Percentiles rank a stretch among this genome's conserved stretches.
phyloP scores from a whole-genome alignment of 2,888 invertebrate genomes.

The Anaspis maculata region DNA sequence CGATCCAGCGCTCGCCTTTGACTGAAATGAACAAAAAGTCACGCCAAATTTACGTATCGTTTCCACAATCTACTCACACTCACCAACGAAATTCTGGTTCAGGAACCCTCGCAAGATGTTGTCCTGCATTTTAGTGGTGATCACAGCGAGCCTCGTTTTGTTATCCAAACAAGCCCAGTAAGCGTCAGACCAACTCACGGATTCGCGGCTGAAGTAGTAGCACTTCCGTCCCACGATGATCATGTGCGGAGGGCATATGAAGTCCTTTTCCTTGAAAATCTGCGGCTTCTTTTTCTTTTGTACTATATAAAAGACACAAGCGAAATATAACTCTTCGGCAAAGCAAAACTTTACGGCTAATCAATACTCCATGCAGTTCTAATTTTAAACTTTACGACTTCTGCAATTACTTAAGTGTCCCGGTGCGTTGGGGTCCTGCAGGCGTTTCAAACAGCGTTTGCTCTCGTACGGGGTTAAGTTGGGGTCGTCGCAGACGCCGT shows the following conservation, averaged over 20 bases:
- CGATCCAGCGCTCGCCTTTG: constrained; percentile 49
- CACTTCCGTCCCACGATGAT: constrained; percentile 29
- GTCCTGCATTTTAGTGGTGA: constrained; percentile 26
- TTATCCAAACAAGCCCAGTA: constrained; percentile 29
- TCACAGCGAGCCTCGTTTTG: constrained; percentile 25
- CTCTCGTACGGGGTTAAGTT: neutral
- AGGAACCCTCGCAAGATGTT: constrained; percentile 26
- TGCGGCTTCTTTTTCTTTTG: constrained; percentile 2
- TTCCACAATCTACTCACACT: too few species aligned
- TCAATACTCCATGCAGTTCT: too few species aligned
- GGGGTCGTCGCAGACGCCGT: neutral
- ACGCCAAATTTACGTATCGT: neutral
- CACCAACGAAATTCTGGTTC: constrained; percentile 26
- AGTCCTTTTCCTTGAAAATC: constrained; percentile 8
- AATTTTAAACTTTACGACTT: too few species aligned
- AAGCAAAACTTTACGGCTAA: too few species aligned
- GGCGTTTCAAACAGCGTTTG: neutral
- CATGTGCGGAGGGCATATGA: constrained; percentile 29
- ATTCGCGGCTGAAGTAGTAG: constrained; percentile 29
- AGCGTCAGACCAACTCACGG: constrained; percentile 29
- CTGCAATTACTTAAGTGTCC: too few species aligned
- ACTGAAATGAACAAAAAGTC: constrained; percentile 23
- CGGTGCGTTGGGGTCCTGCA: too few species aligned
- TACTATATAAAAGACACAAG: constrained; percentile 4
- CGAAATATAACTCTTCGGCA: too few species aligned